These are phyloP conservation scores for Acrobasis repandana DNA, from an alignment of 2,888 invertebrate genomes.

Conservation along the genomic window DNA sequence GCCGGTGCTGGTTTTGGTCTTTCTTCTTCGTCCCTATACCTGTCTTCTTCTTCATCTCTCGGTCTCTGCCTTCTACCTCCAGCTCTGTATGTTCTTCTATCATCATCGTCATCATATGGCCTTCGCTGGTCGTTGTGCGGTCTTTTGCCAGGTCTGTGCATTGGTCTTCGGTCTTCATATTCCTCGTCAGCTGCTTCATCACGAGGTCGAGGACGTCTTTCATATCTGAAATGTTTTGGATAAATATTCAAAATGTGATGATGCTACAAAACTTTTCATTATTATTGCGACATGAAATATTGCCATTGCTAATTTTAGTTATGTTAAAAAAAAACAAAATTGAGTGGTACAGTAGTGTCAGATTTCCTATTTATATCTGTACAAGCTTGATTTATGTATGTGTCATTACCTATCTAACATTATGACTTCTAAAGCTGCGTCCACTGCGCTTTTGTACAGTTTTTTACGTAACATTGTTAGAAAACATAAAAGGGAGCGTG, in stretches of 20 bases:
- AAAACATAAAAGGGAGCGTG: too few relatives aligned
- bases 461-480: too few relatives aligned
- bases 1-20: conserved; percentile 31
- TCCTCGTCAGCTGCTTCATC: conserved; percentile 64
- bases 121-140: conserved; percentile 49
- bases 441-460: too few relatives aligned
- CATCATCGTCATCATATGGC: conserved; percentile 66
- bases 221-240: conserved; percentile 59
- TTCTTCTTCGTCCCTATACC: conserved; percentile 43
- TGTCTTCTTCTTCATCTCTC: conserved; percentile 63
- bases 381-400: too few relatives aligned
- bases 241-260: not conserved
- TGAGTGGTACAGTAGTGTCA: too few relatives aligned
- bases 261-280: too few relatives aligned
- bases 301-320: too few relatives aligned
- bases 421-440: too few relatives aligned
- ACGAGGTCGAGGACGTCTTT: conserved; percentile 74
- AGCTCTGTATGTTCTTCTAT: conserved; percentile 53
- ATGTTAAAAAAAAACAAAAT: too few relatives aligned
- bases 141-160: conserved; percentile 65
- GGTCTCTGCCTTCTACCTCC: conserved; percentile 55
- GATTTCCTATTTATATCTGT: too few relatives aligned
- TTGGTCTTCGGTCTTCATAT: conserved; percentile 63
- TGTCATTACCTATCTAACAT: too few relatives aligned
- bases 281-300: too few relatives aligned